These are phyloP conservation scores for Glandiceps talaboti DNA, from an alignment of 53 echinoderm and acorn worm genomes.

Conservation along the genomic window DNA sequence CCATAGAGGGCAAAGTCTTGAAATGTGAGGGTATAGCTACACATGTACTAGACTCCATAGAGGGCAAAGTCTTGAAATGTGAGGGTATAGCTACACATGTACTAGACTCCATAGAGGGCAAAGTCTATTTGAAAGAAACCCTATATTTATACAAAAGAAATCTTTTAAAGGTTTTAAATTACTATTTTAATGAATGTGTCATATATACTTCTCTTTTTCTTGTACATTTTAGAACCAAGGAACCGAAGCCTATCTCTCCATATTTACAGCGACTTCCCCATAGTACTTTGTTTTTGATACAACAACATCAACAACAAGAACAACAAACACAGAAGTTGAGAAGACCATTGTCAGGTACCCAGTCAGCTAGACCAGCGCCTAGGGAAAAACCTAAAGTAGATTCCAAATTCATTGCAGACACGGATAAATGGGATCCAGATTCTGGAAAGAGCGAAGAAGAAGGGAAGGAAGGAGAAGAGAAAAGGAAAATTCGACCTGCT, in stretches of 20 bases:
- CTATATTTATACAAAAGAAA: no score
- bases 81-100: no score
- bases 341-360: not conserved
- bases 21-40: no score
- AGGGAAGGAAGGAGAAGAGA: constrained; percentile 16
- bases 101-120: no score
- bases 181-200: no score
- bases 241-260: constrained; percentile 38
- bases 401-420: constrained; percentile 48
- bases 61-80: no score
- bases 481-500: constrained; percentile 34
- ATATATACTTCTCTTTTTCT: no score
- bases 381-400: constrained; percentile 60
- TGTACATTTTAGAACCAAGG: not conserved
- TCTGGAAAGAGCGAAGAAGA: constrained; percentile 24
- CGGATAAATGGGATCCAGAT: constrained; percentile 2
- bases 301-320: constrained; percentile 13
- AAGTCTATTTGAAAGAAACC: no score
- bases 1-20: no score
- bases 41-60: no score
- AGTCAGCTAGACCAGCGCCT: not conserved
- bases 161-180: no score
- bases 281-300: constrained; percentile 20
- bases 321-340: constrained; percentile 16
- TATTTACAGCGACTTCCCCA: constrained; percentile 65